phyloP scores from a whole-genome alignment of 2,113 vertebrate species.

The Thymallus thymallus region DNA sequence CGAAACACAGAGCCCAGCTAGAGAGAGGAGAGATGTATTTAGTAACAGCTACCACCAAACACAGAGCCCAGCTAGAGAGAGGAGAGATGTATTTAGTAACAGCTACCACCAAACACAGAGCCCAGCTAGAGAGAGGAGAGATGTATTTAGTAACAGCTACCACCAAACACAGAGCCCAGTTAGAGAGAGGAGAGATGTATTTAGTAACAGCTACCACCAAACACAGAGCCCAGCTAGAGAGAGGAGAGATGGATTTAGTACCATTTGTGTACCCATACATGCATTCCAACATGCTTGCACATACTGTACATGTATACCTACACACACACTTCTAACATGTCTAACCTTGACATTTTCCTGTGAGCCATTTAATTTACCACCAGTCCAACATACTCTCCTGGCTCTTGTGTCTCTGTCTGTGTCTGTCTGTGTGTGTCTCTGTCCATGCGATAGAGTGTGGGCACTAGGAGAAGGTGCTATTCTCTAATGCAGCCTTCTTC shows the following conservation, averaged over 20 bases:
- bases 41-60: background rate
- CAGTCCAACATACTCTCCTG: conserved; percentile 27
- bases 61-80: background rate
- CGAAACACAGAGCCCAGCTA: background rate
- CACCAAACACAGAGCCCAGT: background rate
- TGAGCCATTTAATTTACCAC: conserved; percentile 62
- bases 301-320: conserved; percentile 5
- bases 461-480: conserved; percentile 36
- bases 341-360: conserved; percentile 41
- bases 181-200: too few relatives aligned
- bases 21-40: too few relatives aligned
- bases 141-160: too few relatives aligned
- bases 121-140: background rate
- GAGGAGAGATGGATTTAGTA: background rate
- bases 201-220: background rate
- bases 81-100: too few relatives aligned
- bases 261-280: too few relatives aligned
- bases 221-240: background rate
- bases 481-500: conserved; percentile 36
- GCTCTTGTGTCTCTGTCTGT: background rate
- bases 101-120: background rate
- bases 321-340: conserved; percentile 24
- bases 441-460: conserved; percentile 18
- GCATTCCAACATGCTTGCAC: background rate
- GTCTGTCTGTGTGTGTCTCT: background rate